Base-by-base conservation (phyloP, 1,140 invertebrate species). In the Metaphire vulgaris region DNA sequence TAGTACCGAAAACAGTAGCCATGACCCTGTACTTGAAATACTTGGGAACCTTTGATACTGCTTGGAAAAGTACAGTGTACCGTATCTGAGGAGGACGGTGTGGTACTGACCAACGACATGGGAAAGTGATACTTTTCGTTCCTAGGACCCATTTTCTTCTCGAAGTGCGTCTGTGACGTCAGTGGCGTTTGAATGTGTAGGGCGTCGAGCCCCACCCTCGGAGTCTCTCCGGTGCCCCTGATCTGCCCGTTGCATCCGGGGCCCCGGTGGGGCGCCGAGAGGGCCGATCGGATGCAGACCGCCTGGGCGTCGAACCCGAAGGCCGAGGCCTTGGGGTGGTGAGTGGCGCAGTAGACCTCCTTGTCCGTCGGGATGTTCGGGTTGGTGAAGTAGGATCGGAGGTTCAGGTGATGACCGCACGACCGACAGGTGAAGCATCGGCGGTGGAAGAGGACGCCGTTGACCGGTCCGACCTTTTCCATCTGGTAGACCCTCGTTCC, bases 321-420 rank as follows among this genome's bases (percentile, higher is more conserved):
- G 0, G 95, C 94, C 0, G 94, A 93, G 74, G 94, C 94, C 87
- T 96, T 95, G 41, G 96, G 96, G 81, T 96, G 95, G 88, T 98
- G 96, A 81, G 92, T 94, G 81, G 91, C 92, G 87, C 96, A 98
- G 87, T 98, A 99, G 71, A 99, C 93, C 87, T 99, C 96, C 85
- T 95, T 95, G 87, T 99, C 97, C 82, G 96, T 93, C 33, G 94
- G 92, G 84, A 93, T 90, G 82, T 96, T 92, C 86, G 97, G 95
- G 87, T 97, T 99, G 86, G 98, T 98, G 89, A 92, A 98, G 87
- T 98, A 99, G 34, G 96, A 98, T 88, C 97, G 97, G n/a, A 99
- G 88, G 56, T 95, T 98, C 41, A 99, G 88, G 85, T 97, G 95
- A 28, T 83, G 96, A 41, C 95, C 94, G 86, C 97, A 99, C 34